Base-by-base conservation (phyloP, 2,797 vertebrate species). In the Capromys pilorides region DNA sequence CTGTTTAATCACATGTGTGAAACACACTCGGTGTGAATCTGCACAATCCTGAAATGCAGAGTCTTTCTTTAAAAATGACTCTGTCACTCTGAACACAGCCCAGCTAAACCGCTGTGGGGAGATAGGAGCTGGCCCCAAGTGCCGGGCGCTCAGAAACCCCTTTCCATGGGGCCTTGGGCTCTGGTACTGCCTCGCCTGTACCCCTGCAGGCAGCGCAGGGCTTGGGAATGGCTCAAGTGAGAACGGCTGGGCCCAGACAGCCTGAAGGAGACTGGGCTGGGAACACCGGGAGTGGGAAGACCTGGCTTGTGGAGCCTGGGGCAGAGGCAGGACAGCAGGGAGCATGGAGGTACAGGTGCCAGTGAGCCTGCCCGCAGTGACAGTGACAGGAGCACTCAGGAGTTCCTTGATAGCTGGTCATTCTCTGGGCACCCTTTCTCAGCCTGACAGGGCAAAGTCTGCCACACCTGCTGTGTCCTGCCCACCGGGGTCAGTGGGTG, bases 71-170 rank as follows among this genome's bases (percentile, higher is more conserved):
- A 36, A 54, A 73, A 24, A 4, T 31, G 33, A 19, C 64, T 78
- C 26, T 36, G 7, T 33, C 54, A 18, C 51, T 75, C 75, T 31
- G 49, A 45, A 75, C 16, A 75, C 36, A 28, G 28, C 22, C 26
- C 82, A 13, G 45, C 49, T 86, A 71, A 69, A 49, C 45, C 28
- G 0, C 54, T 49, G 13, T 24, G 6, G 31, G 98, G 33, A 92
- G 97, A 96, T 97, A 83, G 14, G 97, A 97, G 97, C 97, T 98
- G 24, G 31, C 79, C 59, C 5, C 16, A 14, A 14, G 4, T 24
- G 39, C 0, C 0, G 0, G 41, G 1, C 0, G 0, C 28, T 1
- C 31, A 80, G 9, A 73, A 45, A 59, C 31, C 45, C 66, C 39
- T 36, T 41, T 41, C 21, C 11, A 22, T 31, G 41, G 36, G n/a